Evolutionary conservation across 1,140 invertebrate genomes (phyloP), one percentile per base, ranked within the genome.

Genomic region (Euwallacea similis): DNA sequence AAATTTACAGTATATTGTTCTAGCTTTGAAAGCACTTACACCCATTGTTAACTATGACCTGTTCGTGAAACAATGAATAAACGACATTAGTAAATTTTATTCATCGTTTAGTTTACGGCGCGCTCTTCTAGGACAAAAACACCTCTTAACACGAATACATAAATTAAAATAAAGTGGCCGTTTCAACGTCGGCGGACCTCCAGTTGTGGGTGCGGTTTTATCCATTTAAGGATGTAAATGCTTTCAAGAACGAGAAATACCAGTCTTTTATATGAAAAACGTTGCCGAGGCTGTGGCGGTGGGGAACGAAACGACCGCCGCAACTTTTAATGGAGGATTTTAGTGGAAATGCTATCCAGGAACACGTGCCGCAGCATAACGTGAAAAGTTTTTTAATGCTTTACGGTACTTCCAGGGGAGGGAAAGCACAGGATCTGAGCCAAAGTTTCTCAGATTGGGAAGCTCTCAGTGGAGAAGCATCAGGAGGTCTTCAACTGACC

Each of bases 181-280:
- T 60, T 66, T 66, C 42, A 46, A 41, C 53, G 21, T 33, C 21
- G 21, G 21, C 21, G 65, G 65, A 15, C 41, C 53, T 58, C 41
- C 13, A 11, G 65, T 66, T 66, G 53, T 44, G 55, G 41, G 42
- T 68, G 66, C 66, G 66, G 66, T 68, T 68, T 68, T 60, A 60
- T 68, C 66, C 42, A 60, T 59, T 60, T 66, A 56, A 21, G 21
- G 65, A 66, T 66, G 65, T 68, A 68, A 68, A 68, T 68, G 66
- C 55, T 68, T 68, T 68, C 66, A 60, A 56, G 44, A 68, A 68
- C 66, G 66, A 68, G 66, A 61, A 68, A 68, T 68, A 68, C 55
- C 47, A 41, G 55, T 42, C 66, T 59, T 68, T 68, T 60, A 60
- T 60, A 68, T 68, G 55, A 61, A 60, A 68, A 68, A 68, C 7